Evolutionary conservation across 2,797 vertebrate species (phyloP).

Genomic region (Gymnopithys bicolor): DNA sequence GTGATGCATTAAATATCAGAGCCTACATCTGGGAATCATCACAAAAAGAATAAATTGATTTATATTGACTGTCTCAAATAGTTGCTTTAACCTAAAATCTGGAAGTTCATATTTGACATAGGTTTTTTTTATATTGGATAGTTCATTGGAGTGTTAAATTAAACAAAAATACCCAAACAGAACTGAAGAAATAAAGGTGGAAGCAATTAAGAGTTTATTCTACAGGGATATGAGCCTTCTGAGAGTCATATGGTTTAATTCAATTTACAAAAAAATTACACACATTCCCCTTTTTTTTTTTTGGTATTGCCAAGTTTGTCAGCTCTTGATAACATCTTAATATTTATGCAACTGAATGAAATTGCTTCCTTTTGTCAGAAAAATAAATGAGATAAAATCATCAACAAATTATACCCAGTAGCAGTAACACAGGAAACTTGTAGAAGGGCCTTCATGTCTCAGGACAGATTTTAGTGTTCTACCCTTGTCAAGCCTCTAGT

Average conservation of each 20-base stretch:
- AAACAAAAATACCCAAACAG: constrained; percentile 47
- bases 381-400: constrained; percentile 58
- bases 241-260: neutral
- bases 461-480: neutral
- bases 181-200: constrained; percentile 12
- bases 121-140: neutral
- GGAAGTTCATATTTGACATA: neutral
- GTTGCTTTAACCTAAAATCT: constrained; percentile 45
- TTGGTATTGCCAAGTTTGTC: constrained; percentile 6
- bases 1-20: constrained; percentile 39
- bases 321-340: constrained; percentile 3
- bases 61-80: constrained; percentile 44
- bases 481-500: neutral
- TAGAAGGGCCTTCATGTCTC: neutral
- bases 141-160: constrained; percentile 59
- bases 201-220: constrained; percentile 45
- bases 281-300: neutral
- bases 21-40: neutral
- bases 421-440: neutral
- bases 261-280: neutral
- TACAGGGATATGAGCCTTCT: neutral
- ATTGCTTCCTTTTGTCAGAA: constrained; percentile 8
- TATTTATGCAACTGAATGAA: constrained; percentile 39
- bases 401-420: constrained; percentile 21
- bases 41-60: constrained; percentile 37